Evolutionary conservation across 1,140 invertebrate genomes (phyloP), one percentile per base, ranked within the genome.

Genomic region (Plodia interpunctella): DNA sequence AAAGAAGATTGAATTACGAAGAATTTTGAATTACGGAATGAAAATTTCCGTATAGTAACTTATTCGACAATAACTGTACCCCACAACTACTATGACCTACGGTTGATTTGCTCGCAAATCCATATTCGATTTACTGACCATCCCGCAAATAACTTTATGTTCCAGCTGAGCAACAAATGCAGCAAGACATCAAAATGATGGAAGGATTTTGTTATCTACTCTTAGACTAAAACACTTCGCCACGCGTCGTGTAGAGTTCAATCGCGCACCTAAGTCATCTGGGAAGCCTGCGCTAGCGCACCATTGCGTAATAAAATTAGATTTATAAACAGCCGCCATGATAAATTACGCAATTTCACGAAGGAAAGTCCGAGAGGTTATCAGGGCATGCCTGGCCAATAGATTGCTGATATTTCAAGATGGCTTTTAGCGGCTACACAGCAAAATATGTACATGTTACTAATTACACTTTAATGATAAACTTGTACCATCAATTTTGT

Each of bases 281-380:
- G n/a, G n/a, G n/a, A n/a, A 20, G 38, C 5, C 18, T 5, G 38
- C 15, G 38, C 13, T 6, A 2, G 13, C 13, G 65, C 32, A 30
- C 52, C 59, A 64, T 74, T 70, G 57, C 62, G 59, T 70, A 72
- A 72, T 66, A 54, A 55, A 54, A 62, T 53, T 59, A 71, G 72
- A 78, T 72, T 59, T 59, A 68, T 72, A 73, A 74, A 68, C 64
- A 68, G 51, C 49, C 25, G 57, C 65, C 68, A 65, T 66, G 65
- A 73, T 76, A 70, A 65, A 69, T 62, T 65, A 72, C 68, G 70
- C 66, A 58, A 60, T 72, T 72, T 74, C 71, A 72, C 66, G 63
- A 70, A 73, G 60, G 68, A 79, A 76, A 72, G 64, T 65, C 54
- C 60, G 49, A 61, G 51, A 50, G 61, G 56, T 57, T 49, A 57